Base-by-base conservation (phyloP, 2,797 vertebrate species). In the Lophura swinhoii region DNA sequence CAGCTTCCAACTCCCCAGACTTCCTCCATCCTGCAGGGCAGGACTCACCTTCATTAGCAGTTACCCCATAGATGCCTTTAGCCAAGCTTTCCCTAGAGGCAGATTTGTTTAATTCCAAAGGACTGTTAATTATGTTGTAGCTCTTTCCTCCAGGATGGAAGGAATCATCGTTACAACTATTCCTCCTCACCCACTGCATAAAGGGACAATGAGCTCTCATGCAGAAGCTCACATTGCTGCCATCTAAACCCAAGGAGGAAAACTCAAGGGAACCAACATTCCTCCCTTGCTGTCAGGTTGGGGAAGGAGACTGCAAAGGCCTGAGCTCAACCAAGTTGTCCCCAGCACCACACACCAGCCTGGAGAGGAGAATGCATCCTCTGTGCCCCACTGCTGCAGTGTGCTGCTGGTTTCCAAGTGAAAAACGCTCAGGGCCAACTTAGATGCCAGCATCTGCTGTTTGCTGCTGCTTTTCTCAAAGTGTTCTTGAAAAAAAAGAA, bases 101-200 rank as follows among this genome's bases (percentile, higher is more conserved):
- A 0, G 0, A 63, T 24, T 12, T 5, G 5, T 5, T 31, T 1
- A 1, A 14, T 44, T 75, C 37, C 23, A 22, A 74, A 59, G 46
- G 55, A 63, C 22, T 29, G 8, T 33, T 62, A 51, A 44, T 74
- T 29, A 80, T 1, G 44, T 12, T 16, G 13, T 1, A 56, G 51
- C 26, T 21, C 71, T 48, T 63, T 28, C 46, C 80, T 26, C 37
- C 15, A 77, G 29, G 58, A 68, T 31, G 12, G 79, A 64, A 49
- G 18, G 0, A 80, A 60, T 74, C 44, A 43, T 89, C 44, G 58
- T 69, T 55, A 46, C 29, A 87, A 49, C n/a, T 83, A 2, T n/a
- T 80, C 80, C 76, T 86, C 76, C 72, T 81, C 35, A 48, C 14
- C 37, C 46, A 3, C 16, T 70, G 4, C 60, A 0, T 2, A 15